Evolutionary conservation across 92 coral and sea anemone species (phyloP).

Genomic region (Parazoanthus swiftii): DNA sequence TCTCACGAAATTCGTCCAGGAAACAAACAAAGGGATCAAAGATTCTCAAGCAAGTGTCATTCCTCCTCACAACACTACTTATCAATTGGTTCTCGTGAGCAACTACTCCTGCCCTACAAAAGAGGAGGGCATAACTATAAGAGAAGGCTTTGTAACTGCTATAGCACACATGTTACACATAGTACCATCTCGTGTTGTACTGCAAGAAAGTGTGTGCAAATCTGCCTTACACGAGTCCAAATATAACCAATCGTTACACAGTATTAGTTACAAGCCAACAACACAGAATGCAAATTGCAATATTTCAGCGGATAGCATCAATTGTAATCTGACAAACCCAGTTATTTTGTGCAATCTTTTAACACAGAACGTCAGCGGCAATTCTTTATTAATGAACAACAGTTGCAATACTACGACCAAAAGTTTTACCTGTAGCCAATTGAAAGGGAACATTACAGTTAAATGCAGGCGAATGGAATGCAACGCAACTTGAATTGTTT

Average conservation of each 20-base stretch:
- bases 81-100: neutral
- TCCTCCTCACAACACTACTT: neutral
- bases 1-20: slow-evolving; percentile 31
- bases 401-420: neutral
- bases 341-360: neutral
- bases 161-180: neutral
- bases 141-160: neutral
- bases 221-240: neutral
- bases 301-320: neutral
- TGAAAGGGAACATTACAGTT: neutral
- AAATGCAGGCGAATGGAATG: neutral
- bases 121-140: neutral
- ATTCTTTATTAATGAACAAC: neutral
- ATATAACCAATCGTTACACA: neutral
- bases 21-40: neutral
- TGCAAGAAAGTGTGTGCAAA: neutral
- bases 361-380: neutral
- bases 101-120: neutral
- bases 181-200: neutral
- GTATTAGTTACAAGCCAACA: neutral
- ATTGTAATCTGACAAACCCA: neutral
- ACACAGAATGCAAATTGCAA: neutral
- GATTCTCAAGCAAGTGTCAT: neutral
- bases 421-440: neutral
- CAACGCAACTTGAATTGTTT: neutral